Percentiles rank a stretch among this genome's conserved stretches.
These are phyloP conservation scores for Thymelicus lineola DNA, from an alignment of 2,888 invertebrate species.

Conservation along the genomic window DNA sequence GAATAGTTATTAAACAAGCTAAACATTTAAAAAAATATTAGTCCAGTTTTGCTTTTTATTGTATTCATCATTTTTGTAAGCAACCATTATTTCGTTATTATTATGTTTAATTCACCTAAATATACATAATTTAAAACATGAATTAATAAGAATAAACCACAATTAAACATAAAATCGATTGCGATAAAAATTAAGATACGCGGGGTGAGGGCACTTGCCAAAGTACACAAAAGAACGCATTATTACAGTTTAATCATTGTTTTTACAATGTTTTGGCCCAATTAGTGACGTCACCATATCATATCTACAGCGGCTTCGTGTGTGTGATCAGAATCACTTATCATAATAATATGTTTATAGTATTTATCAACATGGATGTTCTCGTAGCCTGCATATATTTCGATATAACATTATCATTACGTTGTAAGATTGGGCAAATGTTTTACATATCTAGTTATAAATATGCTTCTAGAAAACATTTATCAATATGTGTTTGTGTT, in stretches of 20 bases:
- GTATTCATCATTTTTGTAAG: too few species aligned
- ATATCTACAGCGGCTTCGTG: not conserved
- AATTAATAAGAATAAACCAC: too few species aligned
- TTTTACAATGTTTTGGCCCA: not conserved
- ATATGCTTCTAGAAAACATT: constrained; percentile 6
- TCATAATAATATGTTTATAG: not conserved
- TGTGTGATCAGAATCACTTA: not conserved
- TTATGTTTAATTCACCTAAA: too few species aligned
- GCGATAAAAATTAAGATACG: too few species aligned
- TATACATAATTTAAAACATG: too few species aligned
- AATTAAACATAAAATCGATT: too few species aligned
- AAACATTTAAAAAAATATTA: too few species aligned
- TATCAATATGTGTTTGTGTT: not conserved
- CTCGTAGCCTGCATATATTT: not conserved
- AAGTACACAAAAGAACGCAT: constrained; percentile 3
- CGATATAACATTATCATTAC: not conserved
- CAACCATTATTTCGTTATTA: too few species aligned
- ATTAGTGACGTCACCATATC: constrained; percentile 1
- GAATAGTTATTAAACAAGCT: too few species aligned
- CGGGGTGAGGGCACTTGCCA: too few species aligned
- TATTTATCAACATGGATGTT: not conserved
- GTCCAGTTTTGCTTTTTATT: too few species aligned
- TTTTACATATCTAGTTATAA: constrained; percentile 2
- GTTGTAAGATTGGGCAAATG: not conserved
- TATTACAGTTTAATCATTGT: not conserved